Conservation (phyloP, 2,888 invertebrate species). For the Xestobium rufovillosum region DNA sequence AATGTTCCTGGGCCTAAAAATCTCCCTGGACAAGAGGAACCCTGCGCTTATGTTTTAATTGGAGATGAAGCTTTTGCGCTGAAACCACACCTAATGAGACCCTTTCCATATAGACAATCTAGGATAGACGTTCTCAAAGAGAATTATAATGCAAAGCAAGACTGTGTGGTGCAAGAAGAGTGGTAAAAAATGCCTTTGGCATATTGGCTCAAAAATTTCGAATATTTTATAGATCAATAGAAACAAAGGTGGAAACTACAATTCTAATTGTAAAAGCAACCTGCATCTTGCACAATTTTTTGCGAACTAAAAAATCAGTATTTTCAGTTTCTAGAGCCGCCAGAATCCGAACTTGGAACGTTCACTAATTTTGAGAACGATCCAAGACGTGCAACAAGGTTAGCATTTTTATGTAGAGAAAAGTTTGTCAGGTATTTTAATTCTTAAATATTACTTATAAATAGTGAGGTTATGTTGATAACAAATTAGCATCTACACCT, state of each 20-base stretch:
- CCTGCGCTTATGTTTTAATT: constrained; percentile 15
- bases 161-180: constrained; percentile 20
- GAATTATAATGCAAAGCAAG: constrained; percentile 21
- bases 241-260: constrained; percentile 11
- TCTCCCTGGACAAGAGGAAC: constrained; percentile 14
- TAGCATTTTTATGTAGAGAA: not conserved
- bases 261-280: constrained; percentile 13
- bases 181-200: constrained; percentile 27
- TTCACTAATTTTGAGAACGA: constrained; percentile 7
- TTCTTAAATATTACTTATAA: no score
- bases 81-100: constrained; percentile 21
- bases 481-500: no score
- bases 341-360: constrained; percentile 9
- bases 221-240: no score
- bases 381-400: constrained; percentile 7
- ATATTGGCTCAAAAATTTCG: constrained; percentile 24
- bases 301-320: no score
- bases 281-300: constrained; percentile 13
- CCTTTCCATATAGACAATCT: constrained; percentile 22
- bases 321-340: no score
- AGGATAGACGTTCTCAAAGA: constrained; percentile 18
- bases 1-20: constrained; percentile 9
- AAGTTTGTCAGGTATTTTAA: not conserved
- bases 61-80: constrained; percentile 14
- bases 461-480: no score